Conservation (phyloP, 1,140 invertebrate species). For the Dinoponera quadriceps region DNA sequence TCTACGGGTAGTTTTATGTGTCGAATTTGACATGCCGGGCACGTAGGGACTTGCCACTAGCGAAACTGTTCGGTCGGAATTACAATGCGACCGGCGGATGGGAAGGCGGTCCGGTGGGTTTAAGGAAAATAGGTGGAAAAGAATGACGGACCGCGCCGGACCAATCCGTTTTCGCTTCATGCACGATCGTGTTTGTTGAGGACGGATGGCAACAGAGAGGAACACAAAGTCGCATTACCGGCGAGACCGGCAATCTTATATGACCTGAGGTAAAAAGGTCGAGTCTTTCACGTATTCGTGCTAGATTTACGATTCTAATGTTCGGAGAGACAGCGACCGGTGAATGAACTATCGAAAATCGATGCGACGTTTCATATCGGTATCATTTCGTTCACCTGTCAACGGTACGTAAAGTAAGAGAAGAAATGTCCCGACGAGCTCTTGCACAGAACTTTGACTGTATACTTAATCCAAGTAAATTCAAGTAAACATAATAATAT, state of each 20-base stretch:
- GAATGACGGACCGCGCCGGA: constrained; percentile 69
- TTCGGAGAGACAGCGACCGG: not conserved
- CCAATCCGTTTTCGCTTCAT: constrained; percentile 61
- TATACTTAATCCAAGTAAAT: too few species aligned
- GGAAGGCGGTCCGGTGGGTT: constrained; percentile 64
- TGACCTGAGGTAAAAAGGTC: not conserved
- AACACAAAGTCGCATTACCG: constrained; percentile 14
- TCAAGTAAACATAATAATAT: too few species aligned
- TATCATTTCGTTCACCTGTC: too few species aligned
- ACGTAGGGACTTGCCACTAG: constrained; percentile 85
- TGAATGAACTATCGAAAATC: not conserved
- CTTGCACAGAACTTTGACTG: too few species aligned
- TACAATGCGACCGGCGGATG: constrained; percentile 82
- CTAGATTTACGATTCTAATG: not conserved
- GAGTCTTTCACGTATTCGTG: not conserved
- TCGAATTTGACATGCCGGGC: constrained; percentile 84
- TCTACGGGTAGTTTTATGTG: constrained; percentile 84
- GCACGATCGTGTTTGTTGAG: constrained; percentile 56
- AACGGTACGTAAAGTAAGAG: too few species aligned
- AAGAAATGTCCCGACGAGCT: too few species aligned
- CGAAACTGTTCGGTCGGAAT: constrained; percentile 84
- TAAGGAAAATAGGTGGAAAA: constrained; percentile 71
- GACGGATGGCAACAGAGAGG: constrained; percentile 23
- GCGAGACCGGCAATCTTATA: constrained; percentile 18
- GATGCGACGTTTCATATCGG: not conserved